Evolutionary conservation across 2,113 vertebrate genomes (phyloP).

Genomic region (Callipepla californica): DNA sequence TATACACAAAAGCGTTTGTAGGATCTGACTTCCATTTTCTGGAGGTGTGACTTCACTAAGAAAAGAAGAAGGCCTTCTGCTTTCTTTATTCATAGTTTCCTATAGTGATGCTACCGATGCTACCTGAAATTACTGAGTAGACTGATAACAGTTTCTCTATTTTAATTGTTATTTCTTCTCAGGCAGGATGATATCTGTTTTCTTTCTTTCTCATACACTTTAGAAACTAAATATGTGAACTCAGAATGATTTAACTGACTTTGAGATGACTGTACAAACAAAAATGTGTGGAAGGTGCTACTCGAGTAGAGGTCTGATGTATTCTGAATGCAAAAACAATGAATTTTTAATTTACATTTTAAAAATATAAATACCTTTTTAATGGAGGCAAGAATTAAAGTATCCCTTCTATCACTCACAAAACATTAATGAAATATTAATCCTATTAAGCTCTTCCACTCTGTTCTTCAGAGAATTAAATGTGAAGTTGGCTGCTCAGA

Average conservation of each 20-base stretch:
- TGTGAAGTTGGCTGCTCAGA: background rate
- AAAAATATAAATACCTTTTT: background rate
- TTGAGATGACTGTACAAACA: background rate
- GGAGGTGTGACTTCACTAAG: background rate
- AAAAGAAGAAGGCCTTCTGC: background rate
- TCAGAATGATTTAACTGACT: background rate
- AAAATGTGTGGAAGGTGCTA: background rate
- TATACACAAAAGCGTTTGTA: background rate
- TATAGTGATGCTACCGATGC: rapidly evolving
- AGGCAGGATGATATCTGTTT: background rate
- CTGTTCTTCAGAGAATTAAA: background rate
- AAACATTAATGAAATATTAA: background rate
- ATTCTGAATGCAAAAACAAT: background rate
- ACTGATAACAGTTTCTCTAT: background rate
- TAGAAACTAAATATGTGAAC: background rate
- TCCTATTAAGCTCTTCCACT: background rate
- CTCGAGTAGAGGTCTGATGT: background rate
- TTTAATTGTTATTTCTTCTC: background rate
- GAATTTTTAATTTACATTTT: background rate
- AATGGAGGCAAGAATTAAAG: background rate
- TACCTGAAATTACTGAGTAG: background rate
- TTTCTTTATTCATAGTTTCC: background rate
- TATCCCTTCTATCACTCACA: background rate
- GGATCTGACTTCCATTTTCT: background rate
- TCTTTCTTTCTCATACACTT: background rate